phyloP scores from a whole-genome alignment of 2,113 vertebrate genomes.

The Lasiurus borealis region DNA sequence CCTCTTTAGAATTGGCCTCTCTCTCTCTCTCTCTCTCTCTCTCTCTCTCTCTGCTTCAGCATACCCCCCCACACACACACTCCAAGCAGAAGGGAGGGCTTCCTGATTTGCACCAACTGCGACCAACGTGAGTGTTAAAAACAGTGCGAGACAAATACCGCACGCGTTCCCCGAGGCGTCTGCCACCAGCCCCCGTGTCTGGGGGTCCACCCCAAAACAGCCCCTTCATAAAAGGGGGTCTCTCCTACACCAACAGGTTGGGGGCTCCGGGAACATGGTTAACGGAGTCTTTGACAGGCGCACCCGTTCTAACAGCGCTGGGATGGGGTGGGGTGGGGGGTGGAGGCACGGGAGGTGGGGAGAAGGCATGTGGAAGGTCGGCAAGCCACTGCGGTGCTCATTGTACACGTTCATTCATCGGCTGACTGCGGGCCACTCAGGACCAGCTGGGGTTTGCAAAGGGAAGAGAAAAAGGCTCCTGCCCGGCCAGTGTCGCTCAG shows the following conservation, averaged over 20 bases:
- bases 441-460: too few species aligned
- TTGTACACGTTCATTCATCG: not conserved
- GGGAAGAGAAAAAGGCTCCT: too few species aligned
- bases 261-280: not conserved
- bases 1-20: not conserved
- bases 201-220: not conserved
- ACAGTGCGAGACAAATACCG: not conserved
- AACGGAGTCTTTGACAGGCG: not conserved
- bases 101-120: not conserved
- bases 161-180: not conserved
- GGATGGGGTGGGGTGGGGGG: fast-evolving
- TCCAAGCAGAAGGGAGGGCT: not conserved
- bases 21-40: not conserved
- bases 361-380: too few species aligned
- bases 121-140: not conserved
- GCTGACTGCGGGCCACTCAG: not conserved
- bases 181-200: not conserved
- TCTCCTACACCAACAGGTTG: slow-evolving; percentile 24
- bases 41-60: not conserved
- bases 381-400: not conserved
- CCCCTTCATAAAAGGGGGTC: not conserved
- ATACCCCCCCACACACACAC: not conserved
- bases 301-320: not conserved
- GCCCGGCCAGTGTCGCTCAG: too few species aligned
- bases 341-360: too few species aligned